Evolutionary conservation across 2,113 vertebrate genomes (phyloP).

Genomic region (Cervus canadensis): DNA sequence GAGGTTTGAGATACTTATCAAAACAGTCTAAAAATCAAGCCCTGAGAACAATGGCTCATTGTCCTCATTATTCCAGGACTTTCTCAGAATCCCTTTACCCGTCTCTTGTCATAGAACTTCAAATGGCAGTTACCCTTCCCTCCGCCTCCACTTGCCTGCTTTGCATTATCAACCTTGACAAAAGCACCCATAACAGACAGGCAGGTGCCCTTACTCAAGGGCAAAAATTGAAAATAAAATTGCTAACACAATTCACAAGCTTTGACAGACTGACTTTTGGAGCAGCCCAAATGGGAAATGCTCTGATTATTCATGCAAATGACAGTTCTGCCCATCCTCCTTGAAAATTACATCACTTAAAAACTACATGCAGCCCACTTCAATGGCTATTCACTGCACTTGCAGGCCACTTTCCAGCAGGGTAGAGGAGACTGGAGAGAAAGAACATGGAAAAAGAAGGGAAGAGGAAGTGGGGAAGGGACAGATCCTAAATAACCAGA

Average conservation of each 20-base stretch:
- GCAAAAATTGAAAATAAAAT: background rate
- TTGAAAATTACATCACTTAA: background rate
- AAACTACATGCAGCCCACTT: rapidly evolving
- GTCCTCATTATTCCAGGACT: background rate
- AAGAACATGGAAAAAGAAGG: background rate
- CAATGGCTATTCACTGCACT: background rate
- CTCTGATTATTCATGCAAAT: background rate
- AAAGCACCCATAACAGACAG: background rate
- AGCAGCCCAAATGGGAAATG: background rate
- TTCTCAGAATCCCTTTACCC: background rate
- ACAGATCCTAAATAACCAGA: background rate
- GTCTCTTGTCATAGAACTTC: background rate
- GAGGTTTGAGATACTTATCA: background rate
- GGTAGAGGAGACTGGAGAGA: background rate
- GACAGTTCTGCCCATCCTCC: background rate
- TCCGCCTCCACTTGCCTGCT: background rate
- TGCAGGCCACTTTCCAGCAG: background rate
- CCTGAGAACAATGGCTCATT: background rate
- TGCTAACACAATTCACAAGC: background rate
- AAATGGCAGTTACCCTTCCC: background rate
- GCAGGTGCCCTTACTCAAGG: conserved; percentile 39
- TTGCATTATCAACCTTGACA: background rate
- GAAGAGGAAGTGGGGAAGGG: background rate
- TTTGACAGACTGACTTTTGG: background rate
- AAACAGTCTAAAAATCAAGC: background rate